A percentile compares a stretch with the other conserved stretches of the same genome.
Conservation (phyloP, 2,797 vertebrate genomes). For the Gadopsis bispinosus region DNA sequence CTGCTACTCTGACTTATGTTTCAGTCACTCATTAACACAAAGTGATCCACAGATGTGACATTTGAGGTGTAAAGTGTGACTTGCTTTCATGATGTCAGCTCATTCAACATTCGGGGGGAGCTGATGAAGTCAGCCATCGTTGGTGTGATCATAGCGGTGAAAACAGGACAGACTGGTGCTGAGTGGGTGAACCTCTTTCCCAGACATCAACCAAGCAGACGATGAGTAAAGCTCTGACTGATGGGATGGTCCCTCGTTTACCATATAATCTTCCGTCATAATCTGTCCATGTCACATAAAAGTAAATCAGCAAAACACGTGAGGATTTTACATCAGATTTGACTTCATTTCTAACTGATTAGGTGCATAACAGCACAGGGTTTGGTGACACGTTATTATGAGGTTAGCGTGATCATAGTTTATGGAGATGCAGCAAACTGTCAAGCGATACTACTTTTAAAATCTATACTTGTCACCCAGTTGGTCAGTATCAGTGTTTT, state of each 20-base stretch:
- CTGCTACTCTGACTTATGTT: neutral
- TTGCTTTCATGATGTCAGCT: constrained; percentile 26
- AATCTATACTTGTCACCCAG: neutral
- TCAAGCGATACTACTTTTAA: neutral
- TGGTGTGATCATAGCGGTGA: constrained; percentile 2
- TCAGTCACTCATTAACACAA: neutral
- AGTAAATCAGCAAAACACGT: neutral
- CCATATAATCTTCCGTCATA: neutral
- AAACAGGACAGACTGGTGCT: constrained; percentile 34
- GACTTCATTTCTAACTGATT: neutral
- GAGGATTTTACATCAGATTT: constrained; percentile 1
- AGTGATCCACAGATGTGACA: neutral
- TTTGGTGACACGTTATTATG: neutral
- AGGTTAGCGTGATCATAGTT: neutral
- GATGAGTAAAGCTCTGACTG: constrained; percentile 53
- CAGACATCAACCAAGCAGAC: constrained; percentile 31
- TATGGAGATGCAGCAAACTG: neutral
- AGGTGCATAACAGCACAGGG: neutral
- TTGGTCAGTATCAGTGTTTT: neutral
- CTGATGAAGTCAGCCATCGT: constrained; percentile 40
- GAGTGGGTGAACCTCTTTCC: constrained; percentile 28
- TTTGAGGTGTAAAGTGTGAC: constrained; percentile 16
- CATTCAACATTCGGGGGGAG: constrained; percentile 27
- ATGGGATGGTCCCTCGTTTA: constrained; percentile 33
- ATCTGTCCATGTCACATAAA: constrained; percentile 11